phyloP scores from a whole-genome alignment of 2,888 invertebrate species.

The Syrista parreyssii region DNA sequence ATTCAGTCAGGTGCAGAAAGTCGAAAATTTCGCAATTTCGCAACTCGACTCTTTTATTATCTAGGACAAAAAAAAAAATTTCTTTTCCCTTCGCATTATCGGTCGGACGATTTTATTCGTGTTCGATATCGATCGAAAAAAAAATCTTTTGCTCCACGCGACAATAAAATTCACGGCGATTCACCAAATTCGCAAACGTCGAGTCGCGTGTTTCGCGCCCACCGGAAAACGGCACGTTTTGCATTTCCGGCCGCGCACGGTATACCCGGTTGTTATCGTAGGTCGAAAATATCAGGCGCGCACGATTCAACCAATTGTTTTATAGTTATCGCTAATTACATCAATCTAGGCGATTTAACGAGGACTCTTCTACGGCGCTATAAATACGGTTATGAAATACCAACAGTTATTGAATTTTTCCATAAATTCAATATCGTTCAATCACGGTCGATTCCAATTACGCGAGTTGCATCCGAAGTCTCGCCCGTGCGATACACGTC shows the following conservation, averaged over 20 bases:
- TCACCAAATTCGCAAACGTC: neutral
- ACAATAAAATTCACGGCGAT: neutral
- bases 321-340: neutral
- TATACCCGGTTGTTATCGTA: neutral
- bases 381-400: neutral
- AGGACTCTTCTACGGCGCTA: neutral
- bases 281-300: neutral
- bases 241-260: neutral
- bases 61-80: neutral
- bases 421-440: neutral
- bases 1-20: neutral
- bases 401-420: neutral
- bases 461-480: neutral
- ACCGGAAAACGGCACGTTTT: neutral
- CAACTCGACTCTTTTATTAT: neutral
- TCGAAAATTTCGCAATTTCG: neutral
- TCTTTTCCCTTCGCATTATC: too few species aligned
- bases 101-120: neutral
- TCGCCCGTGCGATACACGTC: neutral
- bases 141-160: neutral
- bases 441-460: neutral
- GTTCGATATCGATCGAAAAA: neutral
- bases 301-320: neutral
- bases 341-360: neutral
- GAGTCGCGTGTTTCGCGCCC: neutral